phyloP scores from a whole-genome alignment of 1,140 invertebrate species.

The Drosophila sp. region DNA sequence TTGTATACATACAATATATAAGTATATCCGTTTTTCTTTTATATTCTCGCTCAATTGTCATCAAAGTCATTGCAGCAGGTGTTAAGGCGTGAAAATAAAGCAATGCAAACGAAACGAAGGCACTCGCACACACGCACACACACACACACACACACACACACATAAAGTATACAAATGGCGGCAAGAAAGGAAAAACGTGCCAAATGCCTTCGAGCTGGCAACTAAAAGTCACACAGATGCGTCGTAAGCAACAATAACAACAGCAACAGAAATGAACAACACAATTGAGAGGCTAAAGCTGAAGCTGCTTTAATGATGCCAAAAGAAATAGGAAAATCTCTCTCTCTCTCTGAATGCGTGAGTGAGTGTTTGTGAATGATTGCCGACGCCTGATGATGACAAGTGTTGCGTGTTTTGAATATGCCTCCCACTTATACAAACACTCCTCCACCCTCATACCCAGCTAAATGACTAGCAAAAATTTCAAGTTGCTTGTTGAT shows the following conservation, averaged over 20 bases:
- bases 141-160: conserved; percentile 2
- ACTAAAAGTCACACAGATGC: conserved; percentile 44
- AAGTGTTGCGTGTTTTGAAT: conserved; percentile 81
- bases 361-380: conserved; percentile 54
- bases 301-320: conserved; percentile 46
- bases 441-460: conserved; percentile 23
- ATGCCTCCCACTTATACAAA: conserved; percentile 42
- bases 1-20: conserved; percentile 1
- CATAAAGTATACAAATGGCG: conserved; percentile 1
- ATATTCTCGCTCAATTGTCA: conserved; percentile 41
- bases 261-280: conserved; percentile 24
- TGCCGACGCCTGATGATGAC: conserved; percentile 72
- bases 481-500: conserved; percentile 42
- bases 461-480: conserved; percentile 59
- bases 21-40: conserved; percentile 14
- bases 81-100: conserved; percentile 53
- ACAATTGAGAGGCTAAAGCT: conserved; percentile 17
- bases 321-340: conserved; percentile 22
- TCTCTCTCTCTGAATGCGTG: conserved; percentile 4
- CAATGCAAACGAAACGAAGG: conserved; percentile 16
- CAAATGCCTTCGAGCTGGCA: conserved; percentile 62
- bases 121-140: conserved; percentile 17
- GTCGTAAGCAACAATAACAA: conserved; percentile 49
- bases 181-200: conserved; percentile 22
- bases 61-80: conserved; percentile 63